Conservation (phyloP, 2,888 invertebrate genomes). For the Drosophila tripunctata region DNA sequence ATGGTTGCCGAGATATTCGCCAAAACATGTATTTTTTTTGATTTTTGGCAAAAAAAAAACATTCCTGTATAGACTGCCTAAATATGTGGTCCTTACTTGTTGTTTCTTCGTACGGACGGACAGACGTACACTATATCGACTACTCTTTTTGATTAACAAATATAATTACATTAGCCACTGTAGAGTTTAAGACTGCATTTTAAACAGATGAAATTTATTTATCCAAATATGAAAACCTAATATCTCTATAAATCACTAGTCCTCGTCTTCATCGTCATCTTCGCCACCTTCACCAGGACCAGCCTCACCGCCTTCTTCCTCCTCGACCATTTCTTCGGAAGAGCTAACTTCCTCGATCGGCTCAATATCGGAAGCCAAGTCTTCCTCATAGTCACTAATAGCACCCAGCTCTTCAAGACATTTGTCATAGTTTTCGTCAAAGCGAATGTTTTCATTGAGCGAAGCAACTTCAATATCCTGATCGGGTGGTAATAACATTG, state of each 20-base stretch:
- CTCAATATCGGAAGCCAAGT: constrained; percentile 69
- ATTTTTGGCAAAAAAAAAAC: too few species aligned
- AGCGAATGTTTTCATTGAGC: constrained; percentile 76
- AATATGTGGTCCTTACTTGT: too few species aligned
- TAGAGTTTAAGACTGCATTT: too few species aligned
- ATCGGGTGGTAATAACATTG: constrained; percentile 58
- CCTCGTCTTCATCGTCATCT: constrained; percentile 52
- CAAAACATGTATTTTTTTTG: too few species aligned
- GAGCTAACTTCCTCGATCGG: constrained; percentile 69
- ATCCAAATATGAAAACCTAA: constrained; percentile 2
- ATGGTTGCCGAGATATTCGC: too few species aligned
- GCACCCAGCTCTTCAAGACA: constrained; percentile 67
- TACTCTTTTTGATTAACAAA: too few species aligned
- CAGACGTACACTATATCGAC: too few species aligned
- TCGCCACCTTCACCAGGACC: constrained; percentile 48
- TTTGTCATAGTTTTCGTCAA: constrained; percentile 75
- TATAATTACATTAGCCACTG: too few species aligned
- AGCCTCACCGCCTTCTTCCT: constrained; percentile 66
- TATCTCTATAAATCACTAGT: constrained; percentile 15
- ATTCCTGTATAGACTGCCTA: too few species aligned
- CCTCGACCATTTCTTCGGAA: constrained; percentile 70
- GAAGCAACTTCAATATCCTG: constrained; percentile 66
- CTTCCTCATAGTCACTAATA: constrained; percentile 79
- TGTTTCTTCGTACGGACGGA: too few species aligned
- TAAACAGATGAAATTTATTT: constrained; percentile 5